phyloP scores from a whole-genome alignment of 2,113 vertebrate genomes.

The Syngnathoides biaculeatus region DNA sequence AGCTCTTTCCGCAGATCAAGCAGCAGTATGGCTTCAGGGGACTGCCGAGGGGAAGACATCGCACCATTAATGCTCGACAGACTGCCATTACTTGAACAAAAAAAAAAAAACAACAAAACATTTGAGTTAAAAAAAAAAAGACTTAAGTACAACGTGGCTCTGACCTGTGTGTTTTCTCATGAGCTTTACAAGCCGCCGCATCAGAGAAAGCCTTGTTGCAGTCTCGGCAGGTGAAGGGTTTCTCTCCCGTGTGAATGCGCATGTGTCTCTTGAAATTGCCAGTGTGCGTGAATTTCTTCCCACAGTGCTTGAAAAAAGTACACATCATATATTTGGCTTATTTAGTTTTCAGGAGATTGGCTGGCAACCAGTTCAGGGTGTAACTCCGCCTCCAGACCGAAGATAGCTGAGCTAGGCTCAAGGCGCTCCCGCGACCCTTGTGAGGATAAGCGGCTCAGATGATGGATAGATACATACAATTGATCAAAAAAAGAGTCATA shows the following conservation, averaged over 20 bases:
- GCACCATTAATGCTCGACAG: not conserved
- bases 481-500: too few relatives aligned
- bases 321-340: not conserved
- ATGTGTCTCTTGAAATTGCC: conserved; percentile 97
- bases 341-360: too few relatives aligned
- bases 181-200: conserved; percentile 94
- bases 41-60: conserved; percentile 55
- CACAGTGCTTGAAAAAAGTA: conserved; percentile 79
- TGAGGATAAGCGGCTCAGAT: too few relatives aligned
- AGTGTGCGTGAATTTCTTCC: conserved; percentile 96
- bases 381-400: too few relatives aligned
- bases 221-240: conserved; percentile 91
- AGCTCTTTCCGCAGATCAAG: conserved; percentile 92
- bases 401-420: too few relatives aligned
- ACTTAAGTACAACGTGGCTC: not conserved
- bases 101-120: not conserved
- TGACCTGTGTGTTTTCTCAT: conserved; percentile 96
- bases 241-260: conserved; percentile 96
- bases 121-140: not conserved
- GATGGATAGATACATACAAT: too few relatives aligned
- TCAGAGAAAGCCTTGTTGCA: conserved; percentile 95
- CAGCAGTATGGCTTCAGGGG: conserved; percentile 92
- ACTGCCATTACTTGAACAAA: not conserved
- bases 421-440: too few relatives aligned
- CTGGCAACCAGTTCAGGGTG: too few relatives aligned